These are phyloP conservation scores for Synanthedon myopaeformis DNA, from an alignment of 2,888 invertebrate genomes.

Conservation along the genomic window DNA sequence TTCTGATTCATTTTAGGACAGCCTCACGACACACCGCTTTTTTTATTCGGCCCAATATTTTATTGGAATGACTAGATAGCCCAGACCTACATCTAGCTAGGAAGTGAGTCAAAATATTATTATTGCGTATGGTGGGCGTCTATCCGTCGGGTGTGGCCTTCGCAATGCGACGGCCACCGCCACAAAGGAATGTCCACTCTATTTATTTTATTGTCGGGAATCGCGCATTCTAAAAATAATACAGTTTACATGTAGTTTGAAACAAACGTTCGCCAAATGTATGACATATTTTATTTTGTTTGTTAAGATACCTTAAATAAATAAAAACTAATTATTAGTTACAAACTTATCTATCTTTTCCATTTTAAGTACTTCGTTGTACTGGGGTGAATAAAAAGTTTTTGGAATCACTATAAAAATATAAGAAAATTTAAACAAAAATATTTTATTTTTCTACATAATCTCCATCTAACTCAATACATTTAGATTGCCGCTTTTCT, in stretches of 20 bases:
- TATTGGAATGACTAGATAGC: neutral
- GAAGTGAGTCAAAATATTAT: constrained; percentile 44
- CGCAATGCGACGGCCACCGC: constrained; percentile 10
- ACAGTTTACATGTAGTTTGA: neutral
- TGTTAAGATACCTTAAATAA: neutral
- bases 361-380: no score
- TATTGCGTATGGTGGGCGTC: constrained; percentile 35
- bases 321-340: neutral
- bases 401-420: no score
- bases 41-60: no score
- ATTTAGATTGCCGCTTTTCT: no score
- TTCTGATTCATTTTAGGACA: no score
- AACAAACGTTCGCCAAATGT: constrained; percentile 2
- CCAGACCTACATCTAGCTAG: constrained; percentile 30
- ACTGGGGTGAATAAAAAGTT: no score
- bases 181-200: constrained; percentile 39
- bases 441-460: no score
- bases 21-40: no score
- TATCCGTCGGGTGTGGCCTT: constrained; percentile 31
- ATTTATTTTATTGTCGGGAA: constrained; percentile 4
- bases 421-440: no score
- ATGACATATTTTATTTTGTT: neutral
- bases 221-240: neutral
- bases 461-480: no score
- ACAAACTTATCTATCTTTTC: neutral